phyloP scores from a whole-genome alignment of 2,888 invertebrate species.

The Drosophila lacicola region DNA sequence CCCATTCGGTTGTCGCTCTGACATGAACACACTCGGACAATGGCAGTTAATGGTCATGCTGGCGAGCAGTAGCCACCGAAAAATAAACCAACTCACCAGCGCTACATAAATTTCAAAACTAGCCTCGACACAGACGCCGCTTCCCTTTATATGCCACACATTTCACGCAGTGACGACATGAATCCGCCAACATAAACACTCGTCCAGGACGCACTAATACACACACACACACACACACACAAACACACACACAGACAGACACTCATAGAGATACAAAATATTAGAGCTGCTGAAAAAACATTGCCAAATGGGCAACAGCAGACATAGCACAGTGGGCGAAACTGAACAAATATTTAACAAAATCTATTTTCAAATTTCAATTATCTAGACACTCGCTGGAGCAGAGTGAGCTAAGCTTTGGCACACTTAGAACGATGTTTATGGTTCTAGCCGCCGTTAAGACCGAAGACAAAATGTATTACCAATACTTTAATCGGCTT shows the following conservation, averaged over 20 bases:
- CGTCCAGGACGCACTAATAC: constrained; percentile 50
- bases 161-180: constrained; percentile 81
- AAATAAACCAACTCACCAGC: constrained; percentile 78
- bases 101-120: constrained; percentile 81
- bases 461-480: no score
- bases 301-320: constrained; percentile 59
- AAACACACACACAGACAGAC: constrained; percentile 18
- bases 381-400: neutral
- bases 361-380: neutral
- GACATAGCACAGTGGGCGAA: constrained; percentile 21
- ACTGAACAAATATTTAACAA: neutral
- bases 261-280: constrained; percentile 57
- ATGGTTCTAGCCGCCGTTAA: no score
- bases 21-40: constrained; percentile 72
- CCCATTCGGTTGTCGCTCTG: constrained; percentile 52
- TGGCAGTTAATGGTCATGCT: constrained; percentile 76
- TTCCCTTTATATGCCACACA: constrained; percentile 73
- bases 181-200: constrained; percentile 80
- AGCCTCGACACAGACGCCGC: constrained; percentile 53
- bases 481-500: no score
- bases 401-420: no score
- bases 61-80: constrained; percentile 58
- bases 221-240: constrained; percentile 27
- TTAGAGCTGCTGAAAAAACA: constrained; percentile 60
- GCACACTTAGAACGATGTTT: no score